phyloP scores from a whole-genome alignment of 2,888 invertebrate species.

The Campoletis raptor region DNA sequence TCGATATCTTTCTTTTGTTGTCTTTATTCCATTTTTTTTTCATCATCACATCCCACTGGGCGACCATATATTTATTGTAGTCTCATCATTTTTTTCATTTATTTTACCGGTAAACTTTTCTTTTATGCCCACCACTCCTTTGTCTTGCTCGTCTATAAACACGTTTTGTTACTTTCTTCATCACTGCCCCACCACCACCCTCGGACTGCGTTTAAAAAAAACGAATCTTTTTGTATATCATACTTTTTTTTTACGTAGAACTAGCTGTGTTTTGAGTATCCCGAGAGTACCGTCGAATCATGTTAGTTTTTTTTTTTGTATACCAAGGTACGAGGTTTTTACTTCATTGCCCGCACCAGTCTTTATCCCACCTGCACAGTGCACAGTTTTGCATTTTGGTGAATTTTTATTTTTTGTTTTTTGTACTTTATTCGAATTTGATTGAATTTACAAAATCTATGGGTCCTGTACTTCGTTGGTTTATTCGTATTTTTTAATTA shows the following conservation, averaged over 20 bases:
- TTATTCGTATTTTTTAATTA: constrained; percentile 1
- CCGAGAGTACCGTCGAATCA: constrained; percentile 44
- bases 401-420: constrained; percentile 56
- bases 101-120: background rate
- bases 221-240: constrained; percentile 38
- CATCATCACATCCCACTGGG: constrained; percentile 11
- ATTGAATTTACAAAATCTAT: constrained; percentile 61
- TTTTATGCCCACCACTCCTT: constrained; percentile 3
- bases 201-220: constrained; percentile 26
- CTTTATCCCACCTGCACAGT: constrained; percentile 63
- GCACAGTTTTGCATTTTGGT: constrained; percentile 74
- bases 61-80: background rate
- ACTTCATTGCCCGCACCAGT: constrained; percentile 53
- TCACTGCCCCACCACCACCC: constrained; percentile 24
- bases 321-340: constrained; percentile 45
- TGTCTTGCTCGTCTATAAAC: constrained; percentile 27
- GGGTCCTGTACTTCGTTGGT: constrained; percentile 33
- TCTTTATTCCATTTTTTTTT: constrained; percentile 26
- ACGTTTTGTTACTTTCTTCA: constrained; percentile 25
- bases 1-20: constrained; percentile 40
- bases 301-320: constrained; percentile 65
- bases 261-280: constrained; percentile 61
- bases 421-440: constrained; percentile 37
- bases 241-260: constrained; percentile 43
- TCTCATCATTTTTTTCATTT: constrained; percentile 36